These are phyloP conservation scores for Steromphala cineraria DNA, from an alignment of 2,888 invertebrate species.

Conservation along the genomic window DNA sequence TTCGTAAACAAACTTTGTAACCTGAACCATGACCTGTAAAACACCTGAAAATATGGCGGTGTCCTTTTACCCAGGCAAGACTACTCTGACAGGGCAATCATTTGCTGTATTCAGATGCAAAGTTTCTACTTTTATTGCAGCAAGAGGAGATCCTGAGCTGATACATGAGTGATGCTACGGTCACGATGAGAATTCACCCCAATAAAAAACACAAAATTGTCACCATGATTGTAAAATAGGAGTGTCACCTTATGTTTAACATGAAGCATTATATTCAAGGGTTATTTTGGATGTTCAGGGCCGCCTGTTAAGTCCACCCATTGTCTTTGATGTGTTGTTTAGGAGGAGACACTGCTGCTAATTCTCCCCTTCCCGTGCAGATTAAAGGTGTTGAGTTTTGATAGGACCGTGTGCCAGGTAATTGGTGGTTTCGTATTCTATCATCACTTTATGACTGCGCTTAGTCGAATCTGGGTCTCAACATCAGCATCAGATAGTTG, in stretches of 20 bases:
- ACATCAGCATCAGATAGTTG: too few species aligned
- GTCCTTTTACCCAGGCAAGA: not conserved
- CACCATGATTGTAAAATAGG: not conserved
- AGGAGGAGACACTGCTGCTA: not conserved
- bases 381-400: slow-evolving; percentile 7
- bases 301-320: not conserved
- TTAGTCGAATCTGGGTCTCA: too few species aligned
- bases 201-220: not conserved
- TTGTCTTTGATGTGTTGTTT: not conserved
- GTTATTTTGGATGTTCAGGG: not conserved
- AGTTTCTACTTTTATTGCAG: not conserved
- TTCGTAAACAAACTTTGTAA: slow-evolving; percentile 4
- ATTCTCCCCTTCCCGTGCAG: not conserved
- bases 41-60: slow-evolving; percentile 5
- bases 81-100: not conserved
- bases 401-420: not conserved
- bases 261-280: not conserved
- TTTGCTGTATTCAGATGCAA: not conserved
- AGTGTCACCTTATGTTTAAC: not conserved
- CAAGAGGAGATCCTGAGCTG: not conserved
- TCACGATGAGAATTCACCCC: not conserved
- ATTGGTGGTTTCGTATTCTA: slow-evolving; percentile 1
- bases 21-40: not conserved
- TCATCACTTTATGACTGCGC: too few species aligned
- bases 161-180: not conserved